Percentiles rank a stretch among this genome's conserved stretches.
phyloP scores from a whole-genome alignment of 2,113 vertebrate genomes.

The Galeopterus variegatus region DNA sequence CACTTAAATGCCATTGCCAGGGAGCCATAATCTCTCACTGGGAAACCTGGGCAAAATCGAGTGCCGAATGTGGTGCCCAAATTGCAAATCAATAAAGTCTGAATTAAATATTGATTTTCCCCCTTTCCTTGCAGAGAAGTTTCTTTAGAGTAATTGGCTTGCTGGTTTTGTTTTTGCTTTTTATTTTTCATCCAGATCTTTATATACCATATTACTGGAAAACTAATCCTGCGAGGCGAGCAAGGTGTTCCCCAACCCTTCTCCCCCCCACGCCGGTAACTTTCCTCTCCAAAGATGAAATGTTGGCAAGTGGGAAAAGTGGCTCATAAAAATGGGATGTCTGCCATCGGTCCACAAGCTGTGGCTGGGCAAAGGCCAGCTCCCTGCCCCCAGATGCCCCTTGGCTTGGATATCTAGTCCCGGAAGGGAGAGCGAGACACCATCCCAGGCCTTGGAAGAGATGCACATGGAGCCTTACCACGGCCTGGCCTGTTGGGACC shows the following conservation, averaged over 20 bases:
- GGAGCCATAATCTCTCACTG: background rate
- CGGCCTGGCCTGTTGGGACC: background rate
- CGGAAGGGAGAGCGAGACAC: background rate
- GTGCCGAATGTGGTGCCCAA: background rate
- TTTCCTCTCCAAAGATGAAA: constrained; percentile 62
- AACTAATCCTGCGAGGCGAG: background rate
- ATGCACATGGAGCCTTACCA: background rate
- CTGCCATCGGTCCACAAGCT: constrained; percentile 10
- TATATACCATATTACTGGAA: background rate
- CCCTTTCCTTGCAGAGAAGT: constrained; percentile 71
- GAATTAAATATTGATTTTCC: constrained; percentile 87
- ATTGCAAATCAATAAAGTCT: constrained; percentile 82
- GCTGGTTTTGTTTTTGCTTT: background rate
- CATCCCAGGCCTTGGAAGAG: background rate
- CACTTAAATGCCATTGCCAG: background rate
- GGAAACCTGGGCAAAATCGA: background rate
- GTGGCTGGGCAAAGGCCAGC: constrained; percentile 30
- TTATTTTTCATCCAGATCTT: constrained; percentile 19
- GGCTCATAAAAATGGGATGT: background rate
- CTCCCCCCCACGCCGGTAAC: background rate
- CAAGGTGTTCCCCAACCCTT: background rate
- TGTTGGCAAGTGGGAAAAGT: background rate
- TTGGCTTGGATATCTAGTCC: background rate
- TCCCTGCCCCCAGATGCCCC: background rate
- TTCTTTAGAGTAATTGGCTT: constrained; percentile 62